These are phyloP conservation scores for Cyphomyrus discorhynchus DNA, from an alignment of 2,113 vertebrate genomes.

Conservation along the genomic window DNA sequence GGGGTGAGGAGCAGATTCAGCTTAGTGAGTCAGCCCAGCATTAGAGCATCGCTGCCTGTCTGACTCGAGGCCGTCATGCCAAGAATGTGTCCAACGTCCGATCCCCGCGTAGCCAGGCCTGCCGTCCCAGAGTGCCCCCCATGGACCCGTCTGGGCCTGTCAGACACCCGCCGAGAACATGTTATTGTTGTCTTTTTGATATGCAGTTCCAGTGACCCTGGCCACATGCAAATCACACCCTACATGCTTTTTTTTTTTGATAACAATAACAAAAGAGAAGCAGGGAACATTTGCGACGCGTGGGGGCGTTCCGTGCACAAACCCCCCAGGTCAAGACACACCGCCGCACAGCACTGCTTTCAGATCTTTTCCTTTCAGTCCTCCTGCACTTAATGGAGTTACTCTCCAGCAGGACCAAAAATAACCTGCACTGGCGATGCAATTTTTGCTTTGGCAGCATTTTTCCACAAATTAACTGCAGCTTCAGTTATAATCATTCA, in stretches of 20 bases:
- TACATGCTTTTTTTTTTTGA: background rate
- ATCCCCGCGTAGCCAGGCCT: background rate
- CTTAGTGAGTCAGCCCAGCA: background rate
- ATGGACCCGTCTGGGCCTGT: background rate
- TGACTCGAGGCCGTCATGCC: background rate
- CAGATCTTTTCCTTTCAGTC: background rate
- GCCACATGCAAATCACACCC: background rate
- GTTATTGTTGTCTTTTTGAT: background rate
- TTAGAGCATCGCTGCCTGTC: background rate
- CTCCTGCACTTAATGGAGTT: background rate
- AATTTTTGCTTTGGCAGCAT: background rate
- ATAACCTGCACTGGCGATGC: background rate
- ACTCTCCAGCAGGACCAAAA: background rate
- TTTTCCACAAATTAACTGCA: background rate
- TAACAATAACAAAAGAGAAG: background rate
- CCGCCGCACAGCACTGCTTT: background rate
- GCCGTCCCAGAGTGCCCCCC: conserved; percentile 1
- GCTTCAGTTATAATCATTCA: background rate
- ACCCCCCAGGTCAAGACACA: background rate
- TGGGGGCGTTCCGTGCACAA: background rate
- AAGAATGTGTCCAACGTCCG: background rate
- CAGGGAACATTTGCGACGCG: background rate
- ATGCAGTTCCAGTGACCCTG: background rate
- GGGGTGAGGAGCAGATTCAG: background rate
- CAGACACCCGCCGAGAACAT: background rate